phyloP scores from a whole-genome alignment of 2,888 invertebrate genomes.

The Drosophila anomalata region DNA sequence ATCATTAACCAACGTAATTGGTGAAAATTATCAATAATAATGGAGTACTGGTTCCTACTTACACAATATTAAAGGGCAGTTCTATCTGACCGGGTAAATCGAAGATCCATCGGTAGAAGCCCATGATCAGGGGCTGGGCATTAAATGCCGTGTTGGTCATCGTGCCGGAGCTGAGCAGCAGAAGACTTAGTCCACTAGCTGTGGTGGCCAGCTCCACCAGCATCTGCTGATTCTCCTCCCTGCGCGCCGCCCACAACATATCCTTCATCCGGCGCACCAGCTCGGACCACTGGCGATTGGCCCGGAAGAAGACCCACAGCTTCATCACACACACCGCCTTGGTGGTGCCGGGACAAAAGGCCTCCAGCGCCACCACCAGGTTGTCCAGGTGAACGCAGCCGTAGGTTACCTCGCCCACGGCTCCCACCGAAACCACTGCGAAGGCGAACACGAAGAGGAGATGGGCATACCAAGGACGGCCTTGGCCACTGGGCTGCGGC shows the following conservation, averaged over 20 bases:
- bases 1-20: constrained; percentile 1
- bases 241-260: constrained; percentile 55
- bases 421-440: constrained; percentile 71
- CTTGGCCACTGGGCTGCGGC: constrained; percentile 58
- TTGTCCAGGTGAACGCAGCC: constrained; percentile 71
- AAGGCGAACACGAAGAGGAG: constrained; percentile 65
- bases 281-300: constrained; percentile 63
- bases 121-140: constrained; percentile 69
- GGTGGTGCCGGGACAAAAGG: constrained; percentile 81
- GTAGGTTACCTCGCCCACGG: constrained; percentile 75
- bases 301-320: constrained; percentile 71
- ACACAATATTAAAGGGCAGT: constrained; percentile 80
- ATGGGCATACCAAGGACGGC: constrained; percentile 49
- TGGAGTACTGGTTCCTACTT: constrained; percentile 50
- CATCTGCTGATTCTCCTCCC: constrained; percentile 54
- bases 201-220: constrained; percentile 61
- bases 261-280: constrained; percentile 61
- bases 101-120: constrained; percentile 53
- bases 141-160: constrained; percentile 74
- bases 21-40: not conserved
- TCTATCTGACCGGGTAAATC: constrained; percentile 58
- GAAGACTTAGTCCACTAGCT: constrained; percentile 59
- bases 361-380: constrained; percentile 78
- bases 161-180: constrained; percentile 69
- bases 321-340: constrained; percentile 80